Evolutionary conservation across 2,888 invertebrate genomes (phyloP), one percentile per base, ranked within the genome.

Genomic region (Pristionchus fissidentatus): DNA sequence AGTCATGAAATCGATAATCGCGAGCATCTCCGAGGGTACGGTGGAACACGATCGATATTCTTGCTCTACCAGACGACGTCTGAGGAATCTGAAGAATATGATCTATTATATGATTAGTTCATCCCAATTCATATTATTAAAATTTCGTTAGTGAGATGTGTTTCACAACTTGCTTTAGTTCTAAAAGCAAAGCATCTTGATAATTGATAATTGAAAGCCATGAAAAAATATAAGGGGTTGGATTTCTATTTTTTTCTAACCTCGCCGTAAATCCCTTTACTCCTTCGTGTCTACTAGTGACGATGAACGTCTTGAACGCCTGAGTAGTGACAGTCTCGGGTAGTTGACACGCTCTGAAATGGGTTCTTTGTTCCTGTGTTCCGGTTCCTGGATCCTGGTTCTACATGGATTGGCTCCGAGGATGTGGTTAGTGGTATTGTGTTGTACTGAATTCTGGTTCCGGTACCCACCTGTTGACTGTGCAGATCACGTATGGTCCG

Each of bases 201-300:
- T n/a, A n/a, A n/a, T n/a, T n/a, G n/a, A n/a, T n/a, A n/a, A n/a
- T n/a, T n/a, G n/a, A n/a, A n/a, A n/a, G n/a, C n/a, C n/a, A n/a
- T n/a, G n/a, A n/a, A n/a, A n/a, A n/a, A n/a, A n/a, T n/a, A n/a
- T n/a, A n/a, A n/a, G n/a, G n/a, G n/a, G n/a, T n/a, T n/a, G n/a
- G n/a, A n/a, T n/a, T n/a, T n/a, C n/a, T n/a, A n/a, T n/a, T n/a
- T n/a, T n/a, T n/a, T 49, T 4, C 70, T 29, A 8, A 84, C 89
- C 88, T 79, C 38, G 57, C 86, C 85, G 88, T 89, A 84, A 88
- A 88, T 55, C 98, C 98, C 93, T 97, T 96, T 0, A 98, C 97
- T 0, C 98, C 98, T 92, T 99, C 98, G 96, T 97, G 97, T 93
- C 98, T 97, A 92, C 97, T 98, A 73, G 97, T 97, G 85, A 97